These are phyloP conservation scores for Lamellibrachia satsuma DNA, from an alignment of 2,888 invertebrate species.

Conservation along the genomic window DNA sequence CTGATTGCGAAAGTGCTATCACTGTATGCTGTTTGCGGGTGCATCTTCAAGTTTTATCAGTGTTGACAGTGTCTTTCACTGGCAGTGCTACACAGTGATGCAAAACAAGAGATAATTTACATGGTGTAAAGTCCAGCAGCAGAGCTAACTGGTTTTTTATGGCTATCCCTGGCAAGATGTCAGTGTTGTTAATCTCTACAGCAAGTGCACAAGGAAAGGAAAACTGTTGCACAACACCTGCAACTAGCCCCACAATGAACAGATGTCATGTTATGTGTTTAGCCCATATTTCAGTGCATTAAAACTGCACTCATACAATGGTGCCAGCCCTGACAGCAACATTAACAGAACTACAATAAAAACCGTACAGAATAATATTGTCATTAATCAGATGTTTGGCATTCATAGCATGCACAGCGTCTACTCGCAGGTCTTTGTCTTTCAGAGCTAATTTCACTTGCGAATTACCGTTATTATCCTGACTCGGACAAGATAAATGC, in stretches of 20 bases:
- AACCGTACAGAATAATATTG: not conserved
- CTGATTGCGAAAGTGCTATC: not conserved
- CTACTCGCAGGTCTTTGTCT: not conserved
- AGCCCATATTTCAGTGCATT: not conserved
- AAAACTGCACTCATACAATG: not conserved
- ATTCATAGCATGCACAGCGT: not conserved
- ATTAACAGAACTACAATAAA: not conserved
- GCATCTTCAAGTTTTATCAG: not conserved
- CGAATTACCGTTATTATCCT: not conserved
- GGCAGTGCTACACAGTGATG: not conserved
- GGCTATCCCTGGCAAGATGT: not conserved
- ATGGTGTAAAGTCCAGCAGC: not conserved
- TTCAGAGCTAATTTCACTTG: not conserved
- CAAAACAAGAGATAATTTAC: conserved; percentile 1
- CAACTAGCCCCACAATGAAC: not conserved
- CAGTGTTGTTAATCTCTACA: not conserved
- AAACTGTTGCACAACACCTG: not conserved
- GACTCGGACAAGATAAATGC: not conserved
- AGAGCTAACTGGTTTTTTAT: not conserved
- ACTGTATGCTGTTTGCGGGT: not conserved
- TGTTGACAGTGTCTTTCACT: not conserved
- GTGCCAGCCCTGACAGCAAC: not conserved
- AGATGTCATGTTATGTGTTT: not conserved
- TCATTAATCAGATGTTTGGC: not conserved
- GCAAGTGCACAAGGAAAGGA: not conserved